Evolutionary conservation across 2,888 invertebrate species (phyloP).

Genomic region (Choristoneura rosaceana): DNA sequence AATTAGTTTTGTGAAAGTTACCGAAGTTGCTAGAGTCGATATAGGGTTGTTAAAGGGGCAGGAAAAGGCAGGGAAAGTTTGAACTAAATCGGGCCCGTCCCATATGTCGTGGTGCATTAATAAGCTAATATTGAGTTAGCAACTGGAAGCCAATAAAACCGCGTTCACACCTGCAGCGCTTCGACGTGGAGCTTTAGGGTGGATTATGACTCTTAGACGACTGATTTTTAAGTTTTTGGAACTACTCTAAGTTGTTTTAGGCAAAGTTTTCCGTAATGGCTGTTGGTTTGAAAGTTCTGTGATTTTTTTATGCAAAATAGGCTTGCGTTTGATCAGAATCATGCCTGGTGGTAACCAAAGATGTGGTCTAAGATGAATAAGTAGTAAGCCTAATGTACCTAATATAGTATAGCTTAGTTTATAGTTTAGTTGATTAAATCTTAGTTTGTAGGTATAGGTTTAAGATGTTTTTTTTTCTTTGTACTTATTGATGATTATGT

Average conservation of each 20-base stretch:
- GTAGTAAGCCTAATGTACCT: no score
- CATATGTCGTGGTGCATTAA: conserved; percentile 58
- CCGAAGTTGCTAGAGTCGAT: conserved; percentile 21
- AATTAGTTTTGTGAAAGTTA: conserved; percentile 39
- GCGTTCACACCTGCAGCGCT: conserved; percentile 59
- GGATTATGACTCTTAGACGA: conserved; percentile 27
- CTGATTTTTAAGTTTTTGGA: conserved; percentile 1
- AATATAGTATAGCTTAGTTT: no score
- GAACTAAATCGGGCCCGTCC: conserved; percentile 43
- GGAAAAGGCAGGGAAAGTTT: conserved; percentile 44
- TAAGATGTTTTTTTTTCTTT: no score
- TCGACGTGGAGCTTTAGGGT: conserved; percentile 12
- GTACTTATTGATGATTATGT: no score
- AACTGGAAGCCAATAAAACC: conserved; percentile 61
- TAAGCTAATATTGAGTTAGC: conserved; percentile 75
- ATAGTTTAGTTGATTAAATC: no score
- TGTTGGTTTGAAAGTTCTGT: no score
- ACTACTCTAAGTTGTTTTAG: background rate
- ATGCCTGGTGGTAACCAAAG: no score
- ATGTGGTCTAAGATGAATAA: no score
- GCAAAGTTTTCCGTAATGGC: background rate
- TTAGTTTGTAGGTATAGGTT: no score
- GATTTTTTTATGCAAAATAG: no score
- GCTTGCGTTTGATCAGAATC: no score
- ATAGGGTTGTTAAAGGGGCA: conserved; percentile 33